Base-by-base conservation (phyloP, 1,140 invertebrate species). In the Cepaea nemoralis region DNA sequence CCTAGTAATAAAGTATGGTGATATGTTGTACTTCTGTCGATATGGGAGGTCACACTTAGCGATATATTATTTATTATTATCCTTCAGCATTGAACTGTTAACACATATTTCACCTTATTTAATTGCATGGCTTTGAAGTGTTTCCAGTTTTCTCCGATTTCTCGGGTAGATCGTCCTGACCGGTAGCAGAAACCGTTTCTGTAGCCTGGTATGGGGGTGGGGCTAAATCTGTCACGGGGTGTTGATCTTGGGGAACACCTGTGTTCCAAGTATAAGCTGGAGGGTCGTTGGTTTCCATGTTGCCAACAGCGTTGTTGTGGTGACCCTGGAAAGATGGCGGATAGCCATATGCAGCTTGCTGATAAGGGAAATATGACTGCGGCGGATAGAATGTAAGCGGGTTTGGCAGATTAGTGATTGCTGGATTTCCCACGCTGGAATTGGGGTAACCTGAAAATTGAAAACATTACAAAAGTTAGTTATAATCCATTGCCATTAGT, bases 381-480 rank as follows among this genome's bases (percentile, higher is more conserved):
- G 8, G 27, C 5, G n/a, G 42, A 14, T 12, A 42, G 37, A 48
- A 35, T 76, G 5, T 31, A 33, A 48, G 3, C 45, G 19, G 24
- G 74, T 8, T 48, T 50, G 50, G 19, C 37, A 48, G 74, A 16
- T n/a, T n/a, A 31, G 19, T 31, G 22, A 14, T 31, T 5, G 24
- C 48, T 6, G 45, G 74, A 45, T 76, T 50, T 10, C 2, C 45
- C 45, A 55, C 10, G 22, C 31, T 45, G 45, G 40, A 73, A 42
- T 39, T 73, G 2, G 6, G 70, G 24, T 73, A 73, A 73, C 70
- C 70, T 73, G 70, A 40, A 73, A 73, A n/a, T 27, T 33, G 10
- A 39, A 39, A 3, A n/a, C n/a, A n/a, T n/a, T n/a, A n/a, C n/a
- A n/a, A n/a, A n/a, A n/a, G n/a, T n/a, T n/a, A n/a, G n/a, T n/a